These are phyloP conservation scores for Stomatorhinus ivindoensis DNA, from an alignment of 2,113 vertebrate genomes.

Conservation along the genomic window DNA sequence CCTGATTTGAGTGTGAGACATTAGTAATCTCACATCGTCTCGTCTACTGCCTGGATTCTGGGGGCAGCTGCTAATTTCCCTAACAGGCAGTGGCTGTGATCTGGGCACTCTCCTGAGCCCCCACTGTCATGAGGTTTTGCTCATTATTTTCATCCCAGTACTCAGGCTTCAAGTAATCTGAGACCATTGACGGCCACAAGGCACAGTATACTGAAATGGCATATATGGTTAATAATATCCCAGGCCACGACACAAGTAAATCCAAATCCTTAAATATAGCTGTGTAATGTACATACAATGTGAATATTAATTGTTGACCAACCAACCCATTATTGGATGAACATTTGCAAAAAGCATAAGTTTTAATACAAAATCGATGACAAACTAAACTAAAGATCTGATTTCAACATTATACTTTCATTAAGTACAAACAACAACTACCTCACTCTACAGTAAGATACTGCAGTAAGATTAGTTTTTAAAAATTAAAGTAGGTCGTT, in stretches of 20 bases:
- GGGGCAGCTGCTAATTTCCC: constrained; percentile 14
- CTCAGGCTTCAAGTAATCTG: not conserved
- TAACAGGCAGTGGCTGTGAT: constrained; percentile 5
- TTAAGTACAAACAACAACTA: not conserved
- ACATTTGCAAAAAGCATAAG: not conserved
- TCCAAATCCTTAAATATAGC: not conserved
- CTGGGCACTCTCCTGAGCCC: not conserved
- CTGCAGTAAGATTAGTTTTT: not conserved
- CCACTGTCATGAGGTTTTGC: not conserved
- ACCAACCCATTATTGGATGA: not conserved
- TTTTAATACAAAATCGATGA: not conserved
- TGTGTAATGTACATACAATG: not conserved
- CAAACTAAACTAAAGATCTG: not conserved
- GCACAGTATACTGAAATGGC: not conserved
- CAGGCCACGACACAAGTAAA: not conserved
- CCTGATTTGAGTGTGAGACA: not conserved
- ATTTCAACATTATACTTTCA: not conserved
- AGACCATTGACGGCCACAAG: not conserved
- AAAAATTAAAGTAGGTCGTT: not conserved
- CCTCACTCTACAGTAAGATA: not conserved
- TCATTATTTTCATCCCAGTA: constrained; percentile 1
- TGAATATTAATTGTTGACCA: not conserved
- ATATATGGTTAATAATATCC: not conserved
- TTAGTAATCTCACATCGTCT: not conserved
- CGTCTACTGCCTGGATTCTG: not conserved